Percentiles rank a stretch among this genome's conserved stretches.
These are phyloP conservation scores for Polydrusus tereticollis DNA, from an alignment of 2,888 invertebrate species.

Conservation along the genomic window DNA sequence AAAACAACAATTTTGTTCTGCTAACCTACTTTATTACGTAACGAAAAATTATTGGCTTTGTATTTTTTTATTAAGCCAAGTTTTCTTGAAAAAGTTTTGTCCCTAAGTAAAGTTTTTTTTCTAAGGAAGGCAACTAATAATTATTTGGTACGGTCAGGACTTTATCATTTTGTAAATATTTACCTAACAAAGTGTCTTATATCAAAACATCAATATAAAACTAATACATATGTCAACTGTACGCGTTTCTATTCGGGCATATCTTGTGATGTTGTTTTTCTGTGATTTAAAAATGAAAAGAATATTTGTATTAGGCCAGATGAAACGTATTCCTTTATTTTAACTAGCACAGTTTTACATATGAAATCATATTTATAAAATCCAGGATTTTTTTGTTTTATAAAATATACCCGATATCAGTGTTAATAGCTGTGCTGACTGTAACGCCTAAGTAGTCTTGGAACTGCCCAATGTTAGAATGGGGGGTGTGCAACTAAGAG, in stretches of 20 bases:
- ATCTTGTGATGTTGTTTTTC: constrained; percentile 29
- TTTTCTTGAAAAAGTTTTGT: background rate
- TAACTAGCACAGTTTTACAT: background rate
- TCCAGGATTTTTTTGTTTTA: background rate
- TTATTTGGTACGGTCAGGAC: constrained; percentile 16
- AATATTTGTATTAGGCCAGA: constrained; percentile 14
- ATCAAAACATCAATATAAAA: constrained; percentile 26
- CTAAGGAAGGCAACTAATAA: background rate
- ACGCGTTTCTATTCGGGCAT: constrained; percentile 27
- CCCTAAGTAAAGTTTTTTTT: too few relatives aligned
- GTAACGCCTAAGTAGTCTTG: background rate
- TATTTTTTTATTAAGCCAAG: too few relatives aligned
- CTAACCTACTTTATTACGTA: too few relatives aligned
- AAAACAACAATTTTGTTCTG: too few relatives aligned
- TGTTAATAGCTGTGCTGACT: constrained; percentile 8
- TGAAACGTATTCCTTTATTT: constrained; percentile 3
- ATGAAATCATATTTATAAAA: background rate
- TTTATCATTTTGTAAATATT: constrained; percentile 25
- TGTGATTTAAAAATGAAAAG: constrained; percentile 23
- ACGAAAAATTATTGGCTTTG: too few relatives aligned
- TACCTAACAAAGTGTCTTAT: constrained; percentile 30
- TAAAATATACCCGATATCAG: background rate
- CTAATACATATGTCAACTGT: constrained; percentile 25
- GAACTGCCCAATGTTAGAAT: background rate
- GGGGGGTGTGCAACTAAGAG: background rate